Base-by-base conservation (phyloP, 1,140 invertebrate genomes). In the Episyrphus balteatus region DNA sequence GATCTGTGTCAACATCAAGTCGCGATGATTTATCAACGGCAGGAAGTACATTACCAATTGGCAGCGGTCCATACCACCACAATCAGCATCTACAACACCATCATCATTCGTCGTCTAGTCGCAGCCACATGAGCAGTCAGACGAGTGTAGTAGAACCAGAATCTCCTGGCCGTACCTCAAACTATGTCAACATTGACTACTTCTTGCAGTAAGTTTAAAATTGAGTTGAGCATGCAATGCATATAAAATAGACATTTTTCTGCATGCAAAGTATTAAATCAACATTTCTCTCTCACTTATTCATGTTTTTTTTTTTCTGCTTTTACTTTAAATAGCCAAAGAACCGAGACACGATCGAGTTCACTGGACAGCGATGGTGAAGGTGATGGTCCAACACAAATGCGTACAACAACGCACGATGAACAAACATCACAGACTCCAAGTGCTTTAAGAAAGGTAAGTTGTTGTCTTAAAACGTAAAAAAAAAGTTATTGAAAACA, bases 141-240 rank as follows among this genome's bases (percentile, higher is more conserved):
- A 52, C 63, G 48, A 66, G 61, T 53, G 66, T 67, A 19, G 55
- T 58, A 17, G 79, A 83, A 56, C 82, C 83, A 26, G 84, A 87
- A 66, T 81, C 82, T 36, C 81, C 83, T 26, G 80, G 80, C 52
- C 75, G 80, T 64, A 78, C 80, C 44, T 83, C 83, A 50, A 91
- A 89, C 71, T 91, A 90, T 71, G 86, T 90, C 62, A 90, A 91
- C 68, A 90, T 90, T 71, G 86, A 90, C 63, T 90, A 88, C 66
- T 90, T 90, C 58, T 79, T 90, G 60, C 77, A 84, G 82, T 87
- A 69, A 78, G 79, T 78, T 32, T 42, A 17, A 11, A n/a, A 41
- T 15, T 12, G 36, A 18, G n/a, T 15, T 37, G 13, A 5, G 8
- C 8, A 8, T 26, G 3, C 8, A 26, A 26, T 26, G 21, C 21